These are phyloP conservation scores for Gobio gobio DNA, from an alignment of 2,113 vertebrate genomes.

Conservation along the genomic window DNA sequence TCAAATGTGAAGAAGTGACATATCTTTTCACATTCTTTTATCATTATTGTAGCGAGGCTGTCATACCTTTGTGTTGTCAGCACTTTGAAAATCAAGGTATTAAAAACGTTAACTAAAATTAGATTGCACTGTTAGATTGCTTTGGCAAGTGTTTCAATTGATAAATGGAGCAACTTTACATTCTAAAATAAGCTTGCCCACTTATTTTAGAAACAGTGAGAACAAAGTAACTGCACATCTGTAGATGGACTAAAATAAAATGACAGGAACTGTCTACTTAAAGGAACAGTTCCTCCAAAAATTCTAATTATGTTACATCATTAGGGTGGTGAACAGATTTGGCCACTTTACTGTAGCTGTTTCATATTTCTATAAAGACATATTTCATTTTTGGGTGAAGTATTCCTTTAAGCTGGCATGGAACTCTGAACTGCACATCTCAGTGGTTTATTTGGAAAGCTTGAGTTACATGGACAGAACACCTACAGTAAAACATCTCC, in stretches of 20 bases:
- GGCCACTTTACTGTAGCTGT: neutral
- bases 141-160: neutral
- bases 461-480: neutral
- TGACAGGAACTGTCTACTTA: neutral
- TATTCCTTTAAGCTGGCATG: neutral
- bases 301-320: no score
- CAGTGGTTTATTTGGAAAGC: neutral
- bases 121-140: neutral
- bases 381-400: neutral
- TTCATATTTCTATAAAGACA: no score
- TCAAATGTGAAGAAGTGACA: neutral
- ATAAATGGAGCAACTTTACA: neutral
- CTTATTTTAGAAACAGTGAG: neutral
- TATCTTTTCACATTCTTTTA: neutral
- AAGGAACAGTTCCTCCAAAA: neutral
- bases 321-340: neutral
- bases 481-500: slow-evolving; percentile 23
- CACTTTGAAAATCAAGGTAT: neutral
- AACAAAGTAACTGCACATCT: neutral
- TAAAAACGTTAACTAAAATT: neutral
- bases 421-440: neutral
- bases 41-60: neutral
- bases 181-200: neutral
- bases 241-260: neutral
- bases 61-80: neutral